Percentiles rank a stretch among this genome's conserved stretches.
Evolutionary conservation across 2,113 vertebrate species (phyloP).

Genomic region (Hipposideros armiger): DNA sequence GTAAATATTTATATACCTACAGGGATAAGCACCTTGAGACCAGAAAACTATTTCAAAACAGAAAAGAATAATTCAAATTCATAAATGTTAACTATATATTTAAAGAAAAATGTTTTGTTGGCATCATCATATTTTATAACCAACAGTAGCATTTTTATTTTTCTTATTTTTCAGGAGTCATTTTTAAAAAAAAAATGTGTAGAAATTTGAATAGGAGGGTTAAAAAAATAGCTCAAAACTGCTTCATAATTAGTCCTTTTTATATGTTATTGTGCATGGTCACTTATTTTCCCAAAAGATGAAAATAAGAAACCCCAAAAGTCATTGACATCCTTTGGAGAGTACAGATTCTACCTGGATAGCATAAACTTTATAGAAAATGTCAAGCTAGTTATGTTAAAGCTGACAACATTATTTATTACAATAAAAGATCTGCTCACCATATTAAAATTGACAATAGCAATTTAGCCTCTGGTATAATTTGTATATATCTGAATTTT

Average conservation of each 20-base stretch:
- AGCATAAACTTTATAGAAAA: slow-evolving; percentile 27
- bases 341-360: background rate
- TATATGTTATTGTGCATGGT: background rate
- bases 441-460: background rate
- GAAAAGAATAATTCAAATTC: background rate
- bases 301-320: background rate
- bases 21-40: background rate
- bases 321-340: background rate
- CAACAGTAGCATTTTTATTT: slow-evolving; percentile 8
- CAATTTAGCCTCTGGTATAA: background rate
- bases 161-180: background rate
- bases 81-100: slow-evolving; percentile 37
- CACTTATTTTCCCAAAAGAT: background rate
- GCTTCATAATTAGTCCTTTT: background rate
- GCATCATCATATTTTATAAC: background rate
- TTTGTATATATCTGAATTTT: background rate
- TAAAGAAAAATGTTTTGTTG: slow-evolving; percentile 52
- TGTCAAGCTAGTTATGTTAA: slow-evolving; percentile 7
- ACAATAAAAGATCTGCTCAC: background rate
- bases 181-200: background rate
- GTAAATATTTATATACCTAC: slow-evolving; percentile 16
- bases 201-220: background rate
- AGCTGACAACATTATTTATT: background rate
- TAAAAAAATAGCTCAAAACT: slow-evolving; percentile 43
- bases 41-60: background rate